Base-by-base conservation (phyloP, 2,113 vertebrate genomes). In the Alaudala cheleensis region DNA sequence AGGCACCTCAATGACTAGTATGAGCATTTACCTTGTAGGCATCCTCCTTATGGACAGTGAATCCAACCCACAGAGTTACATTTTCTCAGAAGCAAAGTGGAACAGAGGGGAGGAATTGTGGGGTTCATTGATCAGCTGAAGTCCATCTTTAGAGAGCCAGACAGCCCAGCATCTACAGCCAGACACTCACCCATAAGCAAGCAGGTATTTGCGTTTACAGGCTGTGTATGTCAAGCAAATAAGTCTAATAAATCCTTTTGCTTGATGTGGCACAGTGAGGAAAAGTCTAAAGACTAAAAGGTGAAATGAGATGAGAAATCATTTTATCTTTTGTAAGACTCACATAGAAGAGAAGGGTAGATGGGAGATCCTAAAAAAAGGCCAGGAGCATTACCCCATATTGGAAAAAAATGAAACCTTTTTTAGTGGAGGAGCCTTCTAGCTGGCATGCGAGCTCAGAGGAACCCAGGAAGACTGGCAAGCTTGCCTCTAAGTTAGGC, bases 51-150 rank as follows among this genome's bases (percentile, higher is more conserved):
- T 13, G 64, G 47, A 34, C 4, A 90, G 21, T n/a, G n/a, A 88
- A 65, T 44, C 4, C 26, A 83, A 44, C 12, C 9, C 14, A 26
- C 0, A 0, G 37, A 81, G 25, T n/a, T 26, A 25, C 22, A n/a
- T 64, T 69, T 93, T 72, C 49, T 77, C 29, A 56, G 33, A 86
- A 72, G 23, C 1, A 11, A 54, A 64, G 15, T 37, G 51, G n/a
- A 79, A 88, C 22, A 25, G 57, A 86, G 26, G 31, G 28, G 69
- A 69, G 4, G 31, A 12, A 70, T 64, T 47, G n/a, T 39, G 11
- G 14, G 22, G 3, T 57, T 89, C 37, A 20, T 21, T 44, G 67
- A 15, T 53, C 33, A 61, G 5, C 29, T 65, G 58, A 81, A 22
- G 14, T 57, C 5, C 24, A 11, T 26, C 45, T 69, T 78, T 1